Base-by-base conservation (phyloP, 2,113 vertebrate species). In the Centropus unirufus region DNA sequence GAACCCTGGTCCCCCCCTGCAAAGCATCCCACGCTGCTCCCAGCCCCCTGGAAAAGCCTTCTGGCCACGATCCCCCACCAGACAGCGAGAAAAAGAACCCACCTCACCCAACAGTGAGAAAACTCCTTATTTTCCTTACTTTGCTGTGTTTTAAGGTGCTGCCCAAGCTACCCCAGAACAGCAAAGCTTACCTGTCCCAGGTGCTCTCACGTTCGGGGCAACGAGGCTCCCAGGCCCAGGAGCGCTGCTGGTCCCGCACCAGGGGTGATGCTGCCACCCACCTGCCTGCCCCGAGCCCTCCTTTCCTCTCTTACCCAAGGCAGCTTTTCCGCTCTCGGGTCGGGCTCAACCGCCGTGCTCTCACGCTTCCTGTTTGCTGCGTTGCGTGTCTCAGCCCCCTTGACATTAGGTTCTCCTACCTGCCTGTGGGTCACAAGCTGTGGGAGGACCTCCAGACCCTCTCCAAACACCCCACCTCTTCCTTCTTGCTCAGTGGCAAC, bases 231-330 rank as follows among this genome's bases (percentile, higher is more conserved):
- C 39, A 1, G 0, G 55, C 12, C 8, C 2, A 3, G 36, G 21
- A 14, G n/a, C 34, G 83, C 3, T 19, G 20, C 73, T 10, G 63
- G 1, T 52, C 19, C 55, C 1, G 0, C 1, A 1, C 77, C 1
- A 32, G 11, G 24, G n/a, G 24, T 0, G 3, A 18, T 11, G 29
- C 54, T 55, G 54, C 54, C 54, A 9, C 54, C 54, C 54, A 30
- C 4, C 1, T 13, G 21, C 22, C 80, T 1, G 26, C 57, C 61
- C 70, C 2, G 6, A 5, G 54, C 64, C 80, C 76, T 85, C 87
- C 3, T 51, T 9, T 42, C 54, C 80, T 92, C 89, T 74, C 92
- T 97, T 95, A 20, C 96, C 26, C 95, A 96, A 97, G 94, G 94
- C 86, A 2, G 1, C 79, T 86, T 96, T 96, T 94, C 95, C 81